Evolutionary conservation across 2,888 invertebrate genomes (phyloP).

Genomic region (Villa cingulata): DNA sequence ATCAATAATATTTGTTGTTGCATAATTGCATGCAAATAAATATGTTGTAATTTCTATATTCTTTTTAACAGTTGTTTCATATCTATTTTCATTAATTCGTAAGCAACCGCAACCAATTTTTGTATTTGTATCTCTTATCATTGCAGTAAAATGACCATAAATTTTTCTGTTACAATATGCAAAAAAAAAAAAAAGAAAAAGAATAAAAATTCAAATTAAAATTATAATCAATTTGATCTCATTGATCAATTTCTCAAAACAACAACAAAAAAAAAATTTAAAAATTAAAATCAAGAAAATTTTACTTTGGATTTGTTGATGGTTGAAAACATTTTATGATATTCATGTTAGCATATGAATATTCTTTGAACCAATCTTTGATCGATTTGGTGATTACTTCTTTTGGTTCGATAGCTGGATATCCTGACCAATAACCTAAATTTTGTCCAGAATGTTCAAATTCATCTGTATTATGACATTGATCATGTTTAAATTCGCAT

Average conservation of each 20-base stretch:
- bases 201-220: background rate
- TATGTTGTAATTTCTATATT: background rate
- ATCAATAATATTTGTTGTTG: background rate
- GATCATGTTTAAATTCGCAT: constrained; percentile 28
- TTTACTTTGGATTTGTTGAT: background rate
- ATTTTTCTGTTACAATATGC: background rate
- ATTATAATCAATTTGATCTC: no score
- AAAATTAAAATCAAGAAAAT: background rate
- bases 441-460: constrained; percentile 29
- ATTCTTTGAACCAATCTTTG: constrained; percentile 8
- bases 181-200: background rate
- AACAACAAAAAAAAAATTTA: background rate
- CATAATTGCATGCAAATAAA: background rate
- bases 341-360: constrained; percentile 3
- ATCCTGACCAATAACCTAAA: background rate
- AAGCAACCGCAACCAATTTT: background rate
- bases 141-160: constrained; percentile 2
- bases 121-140: constrained; percentile 1
- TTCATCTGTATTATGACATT: constrained; percentile 27
- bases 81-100: background rate
- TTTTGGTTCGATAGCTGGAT: background rate
- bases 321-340: background rate
- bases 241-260: no score
- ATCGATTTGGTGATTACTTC: background rate
- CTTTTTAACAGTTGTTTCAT: background rate